Conservation (phyloP, 2,888 invertebrate species). For the Arctia plantaginis region DNA sequence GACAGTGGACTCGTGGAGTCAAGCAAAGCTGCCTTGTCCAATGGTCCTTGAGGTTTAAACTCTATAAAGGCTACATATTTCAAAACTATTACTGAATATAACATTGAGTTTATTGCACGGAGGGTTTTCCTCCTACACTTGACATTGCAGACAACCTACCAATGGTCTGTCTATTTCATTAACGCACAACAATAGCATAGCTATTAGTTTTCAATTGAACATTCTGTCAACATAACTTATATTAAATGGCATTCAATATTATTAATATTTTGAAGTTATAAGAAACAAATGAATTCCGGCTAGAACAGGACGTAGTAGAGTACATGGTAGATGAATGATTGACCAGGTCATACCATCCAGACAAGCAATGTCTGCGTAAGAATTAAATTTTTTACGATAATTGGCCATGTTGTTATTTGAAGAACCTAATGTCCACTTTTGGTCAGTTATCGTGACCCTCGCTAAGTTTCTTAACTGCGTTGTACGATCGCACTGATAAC, state of each 20-base stretch:
- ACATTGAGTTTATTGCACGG: constrained; percentile 32
- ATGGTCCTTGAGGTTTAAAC: neutral
- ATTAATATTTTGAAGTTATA: neutral
- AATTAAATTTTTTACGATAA: neutral
- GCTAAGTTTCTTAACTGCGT: neutral
- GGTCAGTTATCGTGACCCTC: neutral
- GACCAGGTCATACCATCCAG: neutral
- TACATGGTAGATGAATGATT: neutral
- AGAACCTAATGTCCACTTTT: neutral
- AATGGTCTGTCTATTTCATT: constrained; percentile 66
- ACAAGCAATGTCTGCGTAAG: neutral
- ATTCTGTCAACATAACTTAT: constrained; percentile 30
- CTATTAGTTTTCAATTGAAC: constrained; percentile 50
- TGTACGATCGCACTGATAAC: neutral
- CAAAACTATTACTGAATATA: constrained; percentile 40
- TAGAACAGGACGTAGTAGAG: neutral
- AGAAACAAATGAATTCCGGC: neutral
- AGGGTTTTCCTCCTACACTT: constrained; percentile 74
- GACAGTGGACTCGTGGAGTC: neutral
- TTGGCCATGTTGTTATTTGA: neutral
- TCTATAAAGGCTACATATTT: constrained; percentile 34
- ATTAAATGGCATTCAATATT: constrained; percentile 9
- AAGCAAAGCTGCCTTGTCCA: neutral
- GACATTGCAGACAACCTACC: constrained; percentile 66
- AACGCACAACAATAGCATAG: constrained; percentile 53